Percentiles rank a stretch among this genome's conserved stretches.
phyloP scores from a whole-genome alignment of 2,797 vertebrate genomes.

The Karalla daura region DNA sequence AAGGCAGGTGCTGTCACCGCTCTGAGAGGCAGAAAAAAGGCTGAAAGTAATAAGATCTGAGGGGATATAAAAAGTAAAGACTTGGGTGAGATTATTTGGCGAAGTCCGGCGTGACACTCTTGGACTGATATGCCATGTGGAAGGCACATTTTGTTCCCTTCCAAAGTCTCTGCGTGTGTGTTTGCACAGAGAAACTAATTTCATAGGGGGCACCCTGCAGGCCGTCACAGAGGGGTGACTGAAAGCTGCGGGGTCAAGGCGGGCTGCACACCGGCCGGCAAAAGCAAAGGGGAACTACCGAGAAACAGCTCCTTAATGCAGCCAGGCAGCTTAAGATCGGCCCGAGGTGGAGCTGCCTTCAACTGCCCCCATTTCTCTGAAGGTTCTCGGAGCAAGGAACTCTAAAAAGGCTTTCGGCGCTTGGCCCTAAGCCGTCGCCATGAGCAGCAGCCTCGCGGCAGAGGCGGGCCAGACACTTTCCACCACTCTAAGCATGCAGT shows the following conservation, averaged over 20 bases:
- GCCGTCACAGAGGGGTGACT: slow-evolving; percentile 10
- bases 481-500: slow-evolving; percentile 43
- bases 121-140: slow-evolving; percentile 32
- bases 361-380: slow-evolving; percentile 48
- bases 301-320: slow-evolving; percentile 51
- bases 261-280: slow-evolving; percentile 6
- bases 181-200: slow-evolving; percentile 27
- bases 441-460: slow-evolving; percentile 15
- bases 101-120: slow-evolving; percentile 34
- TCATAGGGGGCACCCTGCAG: slow-evolving; percentile 8
- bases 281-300: slow-evolving; percentile 17
- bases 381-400: slow-evolving; percentile 39
- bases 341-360: slow-evolving; percentile 18
- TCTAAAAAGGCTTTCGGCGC: slow-evolving; percentile 33
- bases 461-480: slow-evolving; percentile 28
- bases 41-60: slow-evolving; percentile 47
- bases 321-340: slow-evolving; percentile 41
- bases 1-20: slow-evolving; percentile 62
- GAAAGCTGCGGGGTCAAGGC: slow-evolving; percentile 6
- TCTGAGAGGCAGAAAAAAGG: slow-evolving; percentile 30
- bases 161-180: slow-evolving; percentile 21
- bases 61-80: slow-evolving; percentile 39
- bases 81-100: slow-evolving; percentile 48
- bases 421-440: slow-evolving; percentile 26
- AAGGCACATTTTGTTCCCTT: slow-evolving; percentile 52